Evolutionary conservation across 2,113 vertebrate species (phyloP).

Genomic region (Oryzias melastigma): DNA sequence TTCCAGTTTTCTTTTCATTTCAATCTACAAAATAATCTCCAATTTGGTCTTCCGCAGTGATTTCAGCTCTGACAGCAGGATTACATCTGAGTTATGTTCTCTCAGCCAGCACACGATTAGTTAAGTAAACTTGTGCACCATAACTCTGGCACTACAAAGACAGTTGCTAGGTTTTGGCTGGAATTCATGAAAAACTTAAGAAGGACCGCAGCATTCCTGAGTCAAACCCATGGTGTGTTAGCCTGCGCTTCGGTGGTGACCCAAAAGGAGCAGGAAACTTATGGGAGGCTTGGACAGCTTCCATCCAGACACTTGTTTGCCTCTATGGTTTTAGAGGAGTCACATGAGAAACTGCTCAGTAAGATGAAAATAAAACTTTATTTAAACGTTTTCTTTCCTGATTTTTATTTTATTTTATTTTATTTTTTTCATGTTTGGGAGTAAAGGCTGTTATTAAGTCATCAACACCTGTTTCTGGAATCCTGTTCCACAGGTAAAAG

Average conservation of each 20-base stretch:
- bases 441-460: constrained; percentile 1
- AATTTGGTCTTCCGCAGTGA: neutral
- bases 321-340: constrained; percentile 7
- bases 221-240: neutral
- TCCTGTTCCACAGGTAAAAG: constrained; percentile 5
- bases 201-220: constrained; percentile 37
- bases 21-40: no score
- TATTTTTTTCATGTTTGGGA: neutral
- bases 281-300: constrained; percentile 15
- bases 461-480: constrained; percentile 13
- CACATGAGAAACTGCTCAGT: neutral
- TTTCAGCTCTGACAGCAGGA: neutral
- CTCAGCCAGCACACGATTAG: neutral
- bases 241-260: constrained; percentile 25
- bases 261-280: constrained; percentile 22
- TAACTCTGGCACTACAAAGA: neutral
- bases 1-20: no score
- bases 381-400: no score
- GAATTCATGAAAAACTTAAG: neutral
- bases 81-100: neutral
- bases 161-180: constrained; percentile 9
- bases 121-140: neutral
- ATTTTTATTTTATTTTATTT: no score
- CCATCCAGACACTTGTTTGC: neutral
- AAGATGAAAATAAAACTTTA: neutral